phyloP scores from a whole-genome alignment of 2,113 vertebrate species.

The Microcebus lehilahytsara region DNA sequence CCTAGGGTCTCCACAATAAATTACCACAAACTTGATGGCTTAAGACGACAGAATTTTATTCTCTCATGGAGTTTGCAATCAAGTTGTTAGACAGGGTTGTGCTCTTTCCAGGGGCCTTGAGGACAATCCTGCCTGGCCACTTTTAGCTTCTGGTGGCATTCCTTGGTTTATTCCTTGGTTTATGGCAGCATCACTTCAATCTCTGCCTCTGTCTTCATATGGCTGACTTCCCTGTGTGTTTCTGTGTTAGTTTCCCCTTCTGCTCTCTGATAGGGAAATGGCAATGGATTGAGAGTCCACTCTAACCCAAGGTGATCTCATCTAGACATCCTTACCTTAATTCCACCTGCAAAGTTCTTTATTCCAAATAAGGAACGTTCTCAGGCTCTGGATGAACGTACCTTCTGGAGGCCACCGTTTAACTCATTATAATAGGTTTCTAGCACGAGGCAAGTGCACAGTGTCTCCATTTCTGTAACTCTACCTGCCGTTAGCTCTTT shows the following conservation, averaged over 20 bases:
- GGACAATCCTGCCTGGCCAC: neutral
- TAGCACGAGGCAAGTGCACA: neutral
- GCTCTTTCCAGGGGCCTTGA: neutral
- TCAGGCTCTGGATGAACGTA: neutral
- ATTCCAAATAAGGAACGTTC: neutral
- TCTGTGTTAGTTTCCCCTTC: neutral
- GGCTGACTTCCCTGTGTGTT: neutral
- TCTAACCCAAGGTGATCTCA: neutral
- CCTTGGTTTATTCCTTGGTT: neutral
- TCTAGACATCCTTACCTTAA: neutral
- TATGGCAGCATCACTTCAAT: neutral
- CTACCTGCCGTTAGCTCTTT: neutral
- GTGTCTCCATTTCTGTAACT: neutral
- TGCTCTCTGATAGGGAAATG: neutral
- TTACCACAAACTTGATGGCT: neutral
- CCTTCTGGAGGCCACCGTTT: neutral
- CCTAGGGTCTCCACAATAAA: neutral
- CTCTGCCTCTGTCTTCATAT: neutral
- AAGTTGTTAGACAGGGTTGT: neutral
- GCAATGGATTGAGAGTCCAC: neutral
- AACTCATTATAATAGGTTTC: neutral
- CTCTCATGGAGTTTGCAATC: neutral
- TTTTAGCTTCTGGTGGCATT: neutral
- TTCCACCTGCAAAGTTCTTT: neutral
- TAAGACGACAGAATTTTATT: neutral